These are phyloP conservation scores for Andrena chrysosceles DNA, from an alignment of 2,888 invertebrate species.

Conservation along the genomic window DNA sequence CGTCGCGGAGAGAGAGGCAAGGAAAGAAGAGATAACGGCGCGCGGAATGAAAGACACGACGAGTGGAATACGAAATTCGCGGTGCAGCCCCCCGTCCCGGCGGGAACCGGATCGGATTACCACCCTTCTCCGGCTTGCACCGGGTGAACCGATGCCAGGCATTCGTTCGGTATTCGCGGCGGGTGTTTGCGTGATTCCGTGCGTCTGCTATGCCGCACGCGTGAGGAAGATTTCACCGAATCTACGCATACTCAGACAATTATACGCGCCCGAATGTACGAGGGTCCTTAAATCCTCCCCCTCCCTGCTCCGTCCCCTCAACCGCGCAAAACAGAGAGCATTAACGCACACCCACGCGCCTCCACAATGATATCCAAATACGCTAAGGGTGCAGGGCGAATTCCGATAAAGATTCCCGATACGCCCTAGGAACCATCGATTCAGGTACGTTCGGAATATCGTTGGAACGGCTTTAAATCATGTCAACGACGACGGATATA, in stretches of 20 bases:
- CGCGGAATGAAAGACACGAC: constrained; percentile 27
- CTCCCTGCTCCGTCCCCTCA: constrained; percentile 5
- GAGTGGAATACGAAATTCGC: constrained; percentile 64
- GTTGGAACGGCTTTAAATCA: constrained; percentile 23
- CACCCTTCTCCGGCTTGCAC: constrained; percentile 30
- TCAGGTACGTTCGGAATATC: constrained; percentile 7
- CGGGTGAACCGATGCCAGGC: constrained; percentile 43
- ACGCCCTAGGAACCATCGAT: constrained; percentile 10
- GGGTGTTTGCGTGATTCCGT: constrained; percentile 64
- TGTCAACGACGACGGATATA: background rate
- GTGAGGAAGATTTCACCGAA: constrained; percentile 50
- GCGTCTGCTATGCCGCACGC: constrained; percentile 41
- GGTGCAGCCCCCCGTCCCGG: constrained; percentile 7
- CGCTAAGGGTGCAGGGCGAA: constrained; percentile 54
- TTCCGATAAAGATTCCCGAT: constrained; percentile 49
- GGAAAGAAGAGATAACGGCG: constrained; percentile 8
- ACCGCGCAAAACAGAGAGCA: constrained; percentile 60
- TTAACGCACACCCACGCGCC: constrained; percentile 53
- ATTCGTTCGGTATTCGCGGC: constrained; percentile 58
- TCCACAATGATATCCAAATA: constrained; percentile 62
- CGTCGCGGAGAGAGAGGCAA: background rate
- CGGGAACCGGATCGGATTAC: constrained; percentile 61
- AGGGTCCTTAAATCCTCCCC: constrained; percentile 41
- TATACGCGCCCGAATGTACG: constrained; percentile 14
- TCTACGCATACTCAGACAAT: constrained; percentile 50